phyloP scores from a whole-genome alignment of 2,113 vertebrate genomes.

The Amphilophus citrinellus region DNA sequence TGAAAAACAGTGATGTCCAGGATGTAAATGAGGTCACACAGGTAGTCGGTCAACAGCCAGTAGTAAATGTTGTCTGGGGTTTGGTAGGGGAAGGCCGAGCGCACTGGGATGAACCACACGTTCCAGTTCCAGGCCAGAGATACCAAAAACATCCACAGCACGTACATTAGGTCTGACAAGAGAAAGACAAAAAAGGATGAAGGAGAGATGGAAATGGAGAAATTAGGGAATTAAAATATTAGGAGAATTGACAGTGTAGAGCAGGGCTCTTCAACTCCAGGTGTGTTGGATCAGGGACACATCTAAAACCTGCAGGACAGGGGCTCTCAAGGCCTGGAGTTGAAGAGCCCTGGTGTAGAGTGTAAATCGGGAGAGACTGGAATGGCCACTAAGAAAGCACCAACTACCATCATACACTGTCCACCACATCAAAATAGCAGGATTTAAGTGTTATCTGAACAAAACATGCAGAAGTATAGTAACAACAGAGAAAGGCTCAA shows the following conservation, averaged over 20 bases:
- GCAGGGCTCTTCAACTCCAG: too few relatives aligned
- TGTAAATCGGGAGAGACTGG: background rate
- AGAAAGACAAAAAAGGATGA: background rate
- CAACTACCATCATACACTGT: background rate
- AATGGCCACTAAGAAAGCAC: background rate
- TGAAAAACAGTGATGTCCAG: constrained; percentile 93
- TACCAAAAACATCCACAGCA: constrained; percentile 95
- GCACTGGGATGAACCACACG: constrained; percentile 95
- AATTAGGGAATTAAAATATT: background rate
- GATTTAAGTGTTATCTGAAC: background rate
- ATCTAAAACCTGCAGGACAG: too few relatives aligned
- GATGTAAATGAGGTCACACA: constrained; percentile 93
- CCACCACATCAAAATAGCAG: background rate
- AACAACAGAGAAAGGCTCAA: background rate
- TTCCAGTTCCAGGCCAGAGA: constrained; percentile 98
- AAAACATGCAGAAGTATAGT: background rate
- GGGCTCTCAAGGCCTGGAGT: too few relatives aligned
- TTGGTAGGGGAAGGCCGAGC: constrained; percentile 92
- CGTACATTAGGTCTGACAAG: constrained; percentile 88
- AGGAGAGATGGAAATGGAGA: background rate
- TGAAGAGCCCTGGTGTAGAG: background rate
- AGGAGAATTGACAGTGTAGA: background rate
- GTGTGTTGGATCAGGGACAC: too few relatives aligned
- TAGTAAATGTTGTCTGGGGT: constrained; percentile 85
- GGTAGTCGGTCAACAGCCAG: constrained; percentile 92